Evolutionary conservation across 1,140 invertebrate genomes (phyloP).

Genomic region (Pogonus chalceus): DNA sequence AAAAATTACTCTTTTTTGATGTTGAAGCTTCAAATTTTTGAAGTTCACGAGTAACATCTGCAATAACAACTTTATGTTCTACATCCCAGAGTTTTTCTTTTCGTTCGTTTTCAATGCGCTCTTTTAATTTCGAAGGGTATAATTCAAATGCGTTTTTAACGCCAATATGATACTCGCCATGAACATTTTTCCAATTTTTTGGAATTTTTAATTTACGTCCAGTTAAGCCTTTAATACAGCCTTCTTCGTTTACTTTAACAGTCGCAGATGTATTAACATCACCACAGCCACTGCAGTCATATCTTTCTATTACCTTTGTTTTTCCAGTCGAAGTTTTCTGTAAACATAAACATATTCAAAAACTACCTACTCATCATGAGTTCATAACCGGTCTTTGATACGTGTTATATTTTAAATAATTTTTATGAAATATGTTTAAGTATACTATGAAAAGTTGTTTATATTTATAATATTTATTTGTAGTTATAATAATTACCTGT

Average conservation of each 20-base stretch:
- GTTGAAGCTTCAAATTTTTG: conserved; percentile 52
- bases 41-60: conserved; percentile 63
- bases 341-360: conserved; percentile 23
- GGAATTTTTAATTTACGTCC: conserved; percentile 85
- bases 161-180: conserved; percentile 73
- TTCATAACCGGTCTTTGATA: not conserved
- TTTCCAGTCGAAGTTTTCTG: conserved; percentile 80
- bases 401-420: conserved; percentile 3
- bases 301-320: conserved; percentile 88
- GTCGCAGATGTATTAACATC: conserved; percentile 85
- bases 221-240: conserved; percentile 72
- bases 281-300: conserved; percentile 90
- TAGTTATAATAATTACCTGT: conserved; percentile 54
- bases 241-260: conserved; percentile 60
- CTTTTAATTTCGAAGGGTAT: conserved; percentile 73
- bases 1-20: not conserved
- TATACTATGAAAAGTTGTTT: conserved; percentile 6
- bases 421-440: not conserved
- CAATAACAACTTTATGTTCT: conserved; percentile 63
- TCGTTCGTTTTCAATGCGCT: conserved; percentile 71
- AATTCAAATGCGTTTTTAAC: conserved; percentile 78
- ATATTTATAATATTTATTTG: conserved; percentile 7
- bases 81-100: conserved; percentile 82
- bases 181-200: conserved; percentile 70
- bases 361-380: conserved; percentile 9